Conservation (phyloP, 2,113 vertebrate species). For the Henicopernis longicauda region DNA sequence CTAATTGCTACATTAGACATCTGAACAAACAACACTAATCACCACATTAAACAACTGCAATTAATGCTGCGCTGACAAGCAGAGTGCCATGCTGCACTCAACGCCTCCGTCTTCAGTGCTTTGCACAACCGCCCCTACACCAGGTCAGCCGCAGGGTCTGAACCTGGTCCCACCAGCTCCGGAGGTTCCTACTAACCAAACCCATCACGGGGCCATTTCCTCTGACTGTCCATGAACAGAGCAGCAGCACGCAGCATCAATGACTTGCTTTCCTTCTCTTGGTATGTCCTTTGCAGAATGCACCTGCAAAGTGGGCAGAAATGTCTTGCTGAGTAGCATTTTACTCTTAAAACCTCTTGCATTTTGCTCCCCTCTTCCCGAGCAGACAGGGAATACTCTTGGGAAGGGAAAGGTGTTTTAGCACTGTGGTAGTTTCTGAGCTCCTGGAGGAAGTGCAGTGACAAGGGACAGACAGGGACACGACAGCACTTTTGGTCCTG, state of each 20-base stretch:
- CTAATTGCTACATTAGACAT: slow-evolving; percentile 9
- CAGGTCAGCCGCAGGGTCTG: neutral
- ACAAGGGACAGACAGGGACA: neutral
- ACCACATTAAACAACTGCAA: slow-evolving; percentile 13
- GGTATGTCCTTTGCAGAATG: neutral
- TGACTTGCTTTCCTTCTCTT: neutral
- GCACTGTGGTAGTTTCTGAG: neutral
- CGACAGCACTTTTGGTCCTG: neutral
- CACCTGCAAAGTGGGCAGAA: neutral
- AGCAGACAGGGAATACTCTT: neutral
- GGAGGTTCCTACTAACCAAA: neutral
- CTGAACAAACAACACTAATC: slow-evolving; percentile 43
- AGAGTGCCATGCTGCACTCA: neutral
- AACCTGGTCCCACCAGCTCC: neutral
- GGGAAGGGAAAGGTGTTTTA: neutral
- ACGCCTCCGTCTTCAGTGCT: neutral
- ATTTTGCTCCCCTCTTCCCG: neutral
- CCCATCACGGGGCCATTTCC: neutral
- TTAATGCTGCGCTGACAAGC: neutral
- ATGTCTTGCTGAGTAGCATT: neutral
- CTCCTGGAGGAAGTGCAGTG: neutral
- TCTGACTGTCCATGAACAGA: neutral
- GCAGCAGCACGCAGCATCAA: neutral
- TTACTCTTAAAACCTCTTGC: neutral
- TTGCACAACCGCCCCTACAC: too few relatives aligned